Percentiles rank a stretch among this genome's conserved stretches.
Conservation (phyloP, 2,888 invertebrate genomes). For the Lepidocyrtoides sp. region DNA sequence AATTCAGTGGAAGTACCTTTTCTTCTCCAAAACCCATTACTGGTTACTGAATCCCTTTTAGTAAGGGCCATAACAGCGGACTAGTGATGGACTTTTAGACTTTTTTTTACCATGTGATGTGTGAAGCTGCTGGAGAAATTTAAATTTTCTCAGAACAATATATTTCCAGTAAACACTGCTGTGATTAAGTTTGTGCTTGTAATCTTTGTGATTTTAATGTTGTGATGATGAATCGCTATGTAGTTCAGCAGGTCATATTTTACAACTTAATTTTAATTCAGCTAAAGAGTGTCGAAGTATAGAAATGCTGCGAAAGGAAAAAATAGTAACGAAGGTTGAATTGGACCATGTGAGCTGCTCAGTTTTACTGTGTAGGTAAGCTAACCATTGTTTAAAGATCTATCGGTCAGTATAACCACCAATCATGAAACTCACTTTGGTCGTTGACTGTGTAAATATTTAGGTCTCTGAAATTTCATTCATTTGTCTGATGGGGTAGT, state of each 20-base stretch:
- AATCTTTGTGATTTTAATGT: constrained; percentile 1
- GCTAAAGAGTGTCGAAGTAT: neutral
- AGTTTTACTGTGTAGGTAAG: neutral
- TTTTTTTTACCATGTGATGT: too few relatives aligned
- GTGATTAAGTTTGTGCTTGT: constrained; percentile 4
- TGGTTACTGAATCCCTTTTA: neutral
- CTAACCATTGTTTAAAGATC: too few relatives aligned
- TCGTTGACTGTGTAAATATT: neutral
- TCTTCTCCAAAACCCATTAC: neutral
- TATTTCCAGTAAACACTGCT: neutral
- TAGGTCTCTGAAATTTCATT: neutral
- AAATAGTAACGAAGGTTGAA: neutral
- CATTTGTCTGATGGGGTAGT: neutral
- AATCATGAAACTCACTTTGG: too few relatives aligned
- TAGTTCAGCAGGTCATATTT: neutral
- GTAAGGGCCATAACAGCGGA: neutral
- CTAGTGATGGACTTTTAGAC: too few relatives aligned
- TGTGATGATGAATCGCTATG: neutral
- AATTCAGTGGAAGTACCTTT: neutral
- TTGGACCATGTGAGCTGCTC: neutral
- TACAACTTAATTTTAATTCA: neutral
- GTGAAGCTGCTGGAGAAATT: neutral
- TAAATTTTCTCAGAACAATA: neutral
- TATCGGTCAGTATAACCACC: too few relatives aligned
- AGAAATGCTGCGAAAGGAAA: constrained; percentile 5